A percentile compares a stretch with the other conserved stretches of the same genome.
Evolutionary conservation across 2,888 invertebrate genomes (phyloP).

Genomic region (Trachelus troglodyta): DNA sequence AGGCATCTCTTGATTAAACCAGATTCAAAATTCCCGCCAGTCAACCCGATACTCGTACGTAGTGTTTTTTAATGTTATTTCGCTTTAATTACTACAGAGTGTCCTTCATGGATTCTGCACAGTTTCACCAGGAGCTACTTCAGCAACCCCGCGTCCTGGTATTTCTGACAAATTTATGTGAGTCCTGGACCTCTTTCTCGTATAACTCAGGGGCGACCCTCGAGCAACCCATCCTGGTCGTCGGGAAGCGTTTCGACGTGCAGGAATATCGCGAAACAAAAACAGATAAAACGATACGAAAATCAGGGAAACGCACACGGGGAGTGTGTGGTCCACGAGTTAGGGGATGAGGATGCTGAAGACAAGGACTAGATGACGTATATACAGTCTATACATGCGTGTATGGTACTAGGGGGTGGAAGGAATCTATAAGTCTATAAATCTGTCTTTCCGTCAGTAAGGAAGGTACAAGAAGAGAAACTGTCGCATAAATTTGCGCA

Average conservation of each 20-base stretch:
- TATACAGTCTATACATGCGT: neutral
- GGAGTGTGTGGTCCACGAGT: neutral
- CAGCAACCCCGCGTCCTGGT: neutral
- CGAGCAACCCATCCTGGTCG: neutral
- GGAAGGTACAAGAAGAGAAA: neutral
- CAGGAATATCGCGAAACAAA: conserved; percentile 40
- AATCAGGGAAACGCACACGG: conserved; percentile 18
- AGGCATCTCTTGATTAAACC: neutral
- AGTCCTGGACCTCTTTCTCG: conserved; percentile 46
- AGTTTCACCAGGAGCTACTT: neutral
- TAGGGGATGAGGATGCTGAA: neutral
- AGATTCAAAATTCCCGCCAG: neutral
- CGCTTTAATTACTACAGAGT: neutral
- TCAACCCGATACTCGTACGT: neutral
- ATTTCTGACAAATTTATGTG: conserved; percentile 52
- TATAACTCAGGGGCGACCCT: conserved; percentile 35
- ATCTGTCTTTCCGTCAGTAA: conserved; percentile 38
- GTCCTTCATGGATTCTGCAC: neutral
- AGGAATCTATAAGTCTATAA: conserved; percentile 63
- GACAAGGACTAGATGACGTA: neutral
- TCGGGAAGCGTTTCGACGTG: conserved; percentile 19
- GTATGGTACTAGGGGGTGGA: conserved; percentile 39
- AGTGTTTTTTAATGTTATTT: neutral
- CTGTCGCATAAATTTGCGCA: neutral
- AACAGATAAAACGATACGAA: conserved; percentile 38